Evolutionary conservation across 2,797 vertebrate species (phyloP).

Genomic region (Pseudopleuronectes americanus): DNA sequence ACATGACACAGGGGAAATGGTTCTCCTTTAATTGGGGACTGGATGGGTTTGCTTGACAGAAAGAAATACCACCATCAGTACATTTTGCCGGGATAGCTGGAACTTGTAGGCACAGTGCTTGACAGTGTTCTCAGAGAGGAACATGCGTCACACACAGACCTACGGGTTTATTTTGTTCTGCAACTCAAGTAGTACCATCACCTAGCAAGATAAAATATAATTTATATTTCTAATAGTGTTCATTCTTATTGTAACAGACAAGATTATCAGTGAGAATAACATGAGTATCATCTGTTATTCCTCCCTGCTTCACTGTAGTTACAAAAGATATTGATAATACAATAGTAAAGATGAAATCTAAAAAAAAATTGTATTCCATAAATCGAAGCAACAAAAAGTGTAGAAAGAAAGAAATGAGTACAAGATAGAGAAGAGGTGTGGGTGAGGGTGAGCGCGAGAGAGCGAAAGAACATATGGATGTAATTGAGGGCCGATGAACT

Average conservation of each 20-base stretch:
- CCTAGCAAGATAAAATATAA: constrained; percentile 19
- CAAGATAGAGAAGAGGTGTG: constrained; percentile 13
- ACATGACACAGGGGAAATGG: constrained; percentile 46
- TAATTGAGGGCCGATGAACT: constrained; percentile 75
- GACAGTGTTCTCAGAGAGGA: constrained; percentile 34
- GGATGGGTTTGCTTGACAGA: constrained; percentile 42
- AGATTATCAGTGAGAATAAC: constrained; percentile 30
- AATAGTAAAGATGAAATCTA: background rate
- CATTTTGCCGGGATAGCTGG: constrained; percentile 52
- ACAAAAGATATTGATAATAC: background rate
- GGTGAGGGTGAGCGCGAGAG: constrained; percentile 9
- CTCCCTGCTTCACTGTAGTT: constrained; percentile 24
- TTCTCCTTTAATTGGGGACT: constrained; percentile 55
- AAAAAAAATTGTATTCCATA: constrained; percentile 13
- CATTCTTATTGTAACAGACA: constrained; percentile 38
- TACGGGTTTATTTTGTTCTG: constrained; percentile 33
- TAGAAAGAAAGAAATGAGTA: constrained; percentile 8
- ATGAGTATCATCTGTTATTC: constrained; percentile 31
- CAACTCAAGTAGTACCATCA: constrained; percentile 26
- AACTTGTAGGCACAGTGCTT: constrained; percentile 24
- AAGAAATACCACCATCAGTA: constrained; percentile 38
- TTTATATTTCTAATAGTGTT: constrained; percentile 31
- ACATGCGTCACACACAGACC: constrained; percentile 23
- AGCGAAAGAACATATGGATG: constrained; percentile 78
- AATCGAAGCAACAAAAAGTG: constrained; percentile 16